A percentile compares a stretch with the other conserved stretches of the same genome.
These are phyloP conservation scores for Dipodomys merriami DNA, from an alignment of 2,113 vertebrate species.

Conservation along the genomic window DNA sequence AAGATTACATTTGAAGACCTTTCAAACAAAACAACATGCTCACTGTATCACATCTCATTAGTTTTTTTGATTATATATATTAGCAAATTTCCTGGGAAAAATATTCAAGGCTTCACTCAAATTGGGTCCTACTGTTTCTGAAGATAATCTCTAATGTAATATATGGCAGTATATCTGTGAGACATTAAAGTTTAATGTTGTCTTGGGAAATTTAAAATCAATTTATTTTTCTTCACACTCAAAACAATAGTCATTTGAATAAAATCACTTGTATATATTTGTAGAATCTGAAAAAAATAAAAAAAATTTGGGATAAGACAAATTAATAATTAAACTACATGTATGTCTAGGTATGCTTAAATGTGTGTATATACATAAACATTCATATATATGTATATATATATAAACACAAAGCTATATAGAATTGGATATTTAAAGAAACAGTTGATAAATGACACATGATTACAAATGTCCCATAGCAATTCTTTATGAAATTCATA, in stretches of 20 bases:
- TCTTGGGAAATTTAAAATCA: slow-evolving; percentile 65
- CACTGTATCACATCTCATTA: slow-evolving; percentile 47
- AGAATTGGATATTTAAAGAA: neutral
- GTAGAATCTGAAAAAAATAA: neutral
- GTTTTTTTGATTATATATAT: slow-evolving; percentile 74
- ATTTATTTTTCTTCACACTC: slow-evolving; percentile 30
- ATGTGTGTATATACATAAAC: neutral
- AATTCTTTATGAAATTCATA: neutral
- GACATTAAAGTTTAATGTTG: slow-evolving; percentile 55
- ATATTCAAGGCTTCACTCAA: slow-evolving; percentile 54
- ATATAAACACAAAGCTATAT: neutral
- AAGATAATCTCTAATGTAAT: slow-evolving; percentile 64
- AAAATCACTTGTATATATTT: slow-evolving; percentile 16
- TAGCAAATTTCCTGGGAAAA: slow-evolving; percentile 71
- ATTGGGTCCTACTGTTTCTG: slow-evolving; percentile 61
- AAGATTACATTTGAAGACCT: slow-evolving; percentile 63
- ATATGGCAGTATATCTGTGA: slow-evolving; percentile 53
- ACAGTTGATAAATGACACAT: neutral
- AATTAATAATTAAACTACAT: slow-evolving; percentile 2
- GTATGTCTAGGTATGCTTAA: neutral
- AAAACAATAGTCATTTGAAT: slow-evolving; percentile 50
- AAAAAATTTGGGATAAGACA: neutral
- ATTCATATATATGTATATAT: neutral
- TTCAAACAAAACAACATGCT: slow-evolving; percentile 67
- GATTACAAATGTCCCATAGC: neutral